Conservation (phyloP, 2,888 invertebrate species). For the Troglohyphantes excavatus region DNA sequence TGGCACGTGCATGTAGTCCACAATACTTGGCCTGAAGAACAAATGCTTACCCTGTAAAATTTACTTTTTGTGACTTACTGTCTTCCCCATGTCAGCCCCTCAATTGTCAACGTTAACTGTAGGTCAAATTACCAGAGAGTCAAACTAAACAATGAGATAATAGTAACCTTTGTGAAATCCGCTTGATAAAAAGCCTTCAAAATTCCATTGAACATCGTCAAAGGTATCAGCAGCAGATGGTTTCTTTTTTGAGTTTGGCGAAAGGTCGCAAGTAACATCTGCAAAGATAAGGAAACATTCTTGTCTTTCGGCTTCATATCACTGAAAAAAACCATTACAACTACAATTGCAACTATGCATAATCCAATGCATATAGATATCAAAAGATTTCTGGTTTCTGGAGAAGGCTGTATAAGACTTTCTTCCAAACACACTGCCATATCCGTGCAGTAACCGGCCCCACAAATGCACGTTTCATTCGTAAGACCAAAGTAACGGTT, state of each 20-base stretch:
- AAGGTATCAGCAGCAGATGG: constrained; percentile 95
- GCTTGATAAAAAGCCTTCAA: constrained; percentile 98
- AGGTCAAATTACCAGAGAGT: no score
- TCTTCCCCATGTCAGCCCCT: no score
- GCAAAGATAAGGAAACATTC: not conserved
- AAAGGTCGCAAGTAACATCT: constrained; percentile 91
- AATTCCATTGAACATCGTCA: constrained; percentile 98
- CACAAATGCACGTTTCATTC: not conserved
- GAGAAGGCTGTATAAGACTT: constrained; percentile 90
- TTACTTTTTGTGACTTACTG: no score
- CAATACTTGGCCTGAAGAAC: no score
- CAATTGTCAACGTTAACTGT: no score
- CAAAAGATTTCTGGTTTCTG: constrained; percentile 93
- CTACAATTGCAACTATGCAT: constrained; percentile 91
- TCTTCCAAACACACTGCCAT: constrained; percentile 77
- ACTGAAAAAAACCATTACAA: constrained; percentile 94
- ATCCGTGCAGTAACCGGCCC: constrained; percentile 16
- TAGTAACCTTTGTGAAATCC: constrained; percentile 84
- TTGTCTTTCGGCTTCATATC: constrained; percentile 85
- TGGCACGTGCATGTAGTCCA: no score
- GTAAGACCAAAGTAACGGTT: no score
- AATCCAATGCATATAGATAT: constrained; percentile 94
- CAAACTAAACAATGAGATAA: no score
- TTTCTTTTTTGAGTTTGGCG: constrained; percentile 94
- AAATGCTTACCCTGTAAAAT: no score